Evolutionary conservation across 92 coral and sea anemone genomes (phyloP).

Genomic region (Palythoa heliodiscus): DNA sequence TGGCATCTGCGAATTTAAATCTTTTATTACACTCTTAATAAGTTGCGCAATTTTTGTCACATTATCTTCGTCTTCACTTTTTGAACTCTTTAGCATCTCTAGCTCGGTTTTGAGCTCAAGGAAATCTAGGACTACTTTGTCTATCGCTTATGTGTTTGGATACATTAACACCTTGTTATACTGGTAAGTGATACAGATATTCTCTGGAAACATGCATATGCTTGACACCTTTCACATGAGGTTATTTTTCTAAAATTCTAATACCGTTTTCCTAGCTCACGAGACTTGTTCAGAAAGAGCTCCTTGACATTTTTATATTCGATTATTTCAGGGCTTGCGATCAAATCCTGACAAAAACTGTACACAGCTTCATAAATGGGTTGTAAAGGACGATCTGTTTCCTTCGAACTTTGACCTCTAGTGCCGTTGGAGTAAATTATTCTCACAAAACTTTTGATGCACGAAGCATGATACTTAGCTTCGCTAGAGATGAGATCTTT

Average conservation of each 20-base stretch:
- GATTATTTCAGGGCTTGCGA: background rate
- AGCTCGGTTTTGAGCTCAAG: background rate
- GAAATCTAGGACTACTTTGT: background rate
- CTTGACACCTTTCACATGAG: too few species aligned
- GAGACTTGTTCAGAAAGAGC: too few species aligned
- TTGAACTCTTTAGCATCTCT: background rate
- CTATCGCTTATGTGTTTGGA: background rate
- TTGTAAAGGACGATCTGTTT: too few species aligned
- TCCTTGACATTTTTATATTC: background rate
- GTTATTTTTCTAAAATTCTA: too few species aligned
- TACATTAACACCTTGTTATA: too few species aligned
- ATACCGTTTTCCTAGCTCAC: background rate
- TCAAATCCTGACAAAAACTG: background rate
- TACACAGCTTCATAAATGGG: too few species aligned
- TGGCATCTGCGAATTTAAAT: background rate
- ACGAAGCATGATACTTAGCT: constrained; percentile 10
- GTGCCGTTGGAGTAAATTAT: background rate
- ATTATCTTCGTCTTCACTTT: background rate
- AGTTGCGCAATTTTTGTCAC: background rate
- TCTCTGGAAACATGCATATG: background rate
- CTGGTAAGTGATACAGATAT: background rate
- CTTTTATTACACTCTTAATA: background rate
- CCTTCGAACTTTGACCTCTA: too few species aligned
- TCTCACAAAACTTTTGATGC: constrained; percentile 54
- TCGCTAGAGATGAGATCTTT: constrained; percentile 60